phyloP scores from a whole-genome alignment of 2,888 invertebrate species.

The Synergus japonicus region DNA sequence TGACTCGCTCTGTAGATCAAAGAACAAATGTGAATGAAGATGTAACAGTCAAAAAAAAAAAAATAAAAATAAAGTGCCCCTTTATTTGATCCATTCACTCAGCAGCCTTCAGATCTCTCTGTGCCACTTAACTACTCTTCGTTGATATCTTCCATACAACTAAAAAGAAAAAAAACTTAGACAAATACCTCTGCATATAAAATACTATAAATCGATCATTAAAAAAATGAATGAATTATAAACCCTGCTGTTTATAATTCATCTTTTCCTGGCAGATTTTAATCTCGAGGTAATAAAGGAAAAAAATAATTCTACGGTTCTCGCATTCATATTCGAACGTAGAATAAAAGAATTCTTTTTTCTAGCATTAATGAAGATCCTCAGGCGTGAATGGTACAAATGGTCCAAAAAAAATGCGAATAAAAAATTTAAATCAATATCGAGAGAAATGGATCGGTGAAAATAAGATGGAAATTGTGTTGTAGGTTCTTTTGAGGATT shows the following conservation, averaged over 20 bases:
- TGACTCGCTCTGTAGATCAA: not conserved
- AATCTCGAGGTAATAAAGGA: not conserved
- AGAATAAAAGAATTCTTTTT: not conserved
- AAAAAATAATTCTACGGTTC: slow-evolving; percentile 18
- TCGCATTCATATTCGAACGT: not conserved
- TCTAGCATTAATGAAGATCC: not conserved
- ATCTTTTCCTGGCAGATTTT: slow-evolving; percentile 9
- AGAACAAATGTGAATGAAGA: slow-evolving; percentile 3
- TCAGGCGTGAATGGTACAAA: not conserved
- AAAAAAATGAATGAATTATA: not conserved
- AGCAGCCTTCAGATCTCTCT: slow-evolving; percentile 7
- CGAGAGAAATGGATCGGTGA: not conserved
- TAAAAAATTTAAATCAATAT: not conserved
- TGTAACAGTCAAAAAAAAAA: not conserved
- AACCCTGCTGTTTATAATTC: not conserved
- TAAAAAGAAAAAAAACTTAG: not conserved
- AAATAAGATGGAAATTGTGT: slow-evolving; percentile 9
- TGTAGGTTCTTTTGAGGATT: too few relatives aligned
- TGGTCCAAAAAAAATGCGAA: not conserved
- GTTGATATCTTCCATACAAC: not conserved
- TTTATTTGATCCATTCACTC: slow-evolving; percentile 3
- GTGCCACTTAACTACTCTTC: not conserved
- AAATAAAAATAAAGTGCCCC: slow-evolving; percentile 9
- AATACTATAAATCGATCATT: not conserved
- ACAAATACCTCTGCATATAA: not conserved